These are phyloP conservation scores for Drosophila neotestacea DNA, from an alignment of 2,888 invertebrate genomes.

Conservation along the genomic window DNA sequence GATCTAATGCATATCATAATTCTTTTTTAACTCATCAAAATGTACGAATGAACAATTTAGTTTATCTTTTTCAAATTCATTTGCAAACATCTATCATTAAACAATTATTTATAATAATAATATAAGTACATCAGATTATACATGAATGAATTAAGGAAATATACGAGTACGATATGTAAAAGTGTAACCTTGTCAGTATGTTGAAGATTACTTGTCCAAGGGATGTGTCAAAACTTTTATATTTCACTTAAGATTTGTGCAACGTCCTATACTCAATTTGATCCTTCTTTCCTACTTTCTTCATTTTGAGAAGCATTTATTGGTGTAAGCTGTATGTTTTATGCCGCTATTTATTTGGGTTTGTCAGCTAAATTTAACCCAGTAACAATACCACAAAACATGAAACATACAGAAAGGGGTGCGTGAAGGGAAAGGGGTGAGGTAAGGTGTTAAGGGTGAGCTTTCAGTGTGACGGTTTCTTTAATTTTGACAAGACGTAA, in stretches of 20 bases:
- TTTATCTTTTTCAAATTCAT: background rate
- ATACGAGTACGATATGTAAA: background rate
- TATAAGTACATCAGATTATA: slow-evolving; percentile 2
- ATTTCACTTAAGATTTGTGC: slow-evolving; percentile 41
- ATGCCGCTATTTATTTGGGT: slow-evolving; percentile 42
- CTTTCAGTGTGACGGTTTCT: slow-evolving; percentile 65
- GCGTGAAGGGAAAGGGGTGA: background rate
- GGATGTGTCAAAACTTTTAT: slow-evolving; percentile 38
- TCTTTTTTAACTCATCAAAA: too few species aligned
- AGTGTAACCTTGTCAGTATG: background rate
- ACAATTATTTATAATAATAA: background rate
- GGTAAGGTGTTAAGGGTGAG: slow-evolving; percentile 9
- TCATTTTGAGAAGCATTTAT: slow-evolving; percentile 12
- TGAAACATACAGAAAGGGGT: slow-evolving; percentile 22
- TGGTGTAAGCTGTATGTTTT: slow-evolving; percentile 24
- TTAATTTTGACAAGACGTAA: slow-evolving; percentile 83
- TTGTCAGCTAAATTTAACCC: slow-evolving; percentile 48
- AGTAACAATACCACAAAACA: slow-evolving; percentile 28
- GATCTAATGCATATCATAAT: background rate
- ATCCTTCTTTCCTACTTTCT: background rate
- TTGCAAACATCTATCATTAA: background rate
- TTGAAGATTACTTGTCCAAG: background rate
- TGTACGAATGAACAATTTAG: too few species aligned
- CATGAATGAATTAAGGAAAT: background rate
- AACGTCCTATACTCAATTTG: background rate